Percentiles rank a stretch among this genome's conserved stretches.
Evolutionary conservation across 2,797 vertebrate species (phyloP).

Genomic region (Morus bassanus): DNA sequence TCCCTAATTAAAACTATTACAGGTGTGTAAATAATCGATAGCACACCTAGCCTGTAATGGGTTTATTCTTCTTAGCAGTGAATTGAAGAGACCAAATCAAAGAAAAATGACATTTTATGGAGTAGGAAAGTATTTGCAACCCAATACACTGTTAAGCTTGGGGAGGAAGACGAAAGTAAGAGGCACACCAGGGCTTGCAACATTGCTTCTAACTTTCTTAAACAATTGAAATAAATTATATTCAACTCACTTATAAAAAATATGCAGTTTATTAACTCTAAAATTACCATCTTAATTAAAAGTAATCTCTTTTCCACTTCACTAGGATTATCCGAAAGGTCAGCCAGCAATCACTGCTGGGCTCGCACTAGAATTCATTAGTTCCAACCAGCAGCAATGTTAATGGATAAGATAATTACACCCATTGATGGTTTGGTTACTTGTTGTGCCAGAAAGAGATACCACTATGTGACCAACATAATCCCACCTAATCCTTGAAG

Average conservation of each 20-base stretch:
- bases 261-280: not conserved
- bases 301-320: constrained; percentile 22
- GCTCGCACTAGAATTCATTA: constrained; percentile 41
- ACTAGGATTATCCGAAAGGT: constrained; percentile 21
- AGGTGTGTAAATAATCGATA: not conserved
- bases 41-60: not conserved
- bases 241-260: not conserved
- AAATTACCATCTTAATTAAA: constrained; percentile 2
- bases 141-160: not conserved
- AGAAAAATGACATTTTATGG: not conserved
- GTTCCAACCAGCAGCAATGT: constrained; percentile 24
- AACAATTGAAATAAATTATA: not conserved
- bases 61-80: not conserved
- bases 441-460: constrained; percentile 21
- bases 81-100: not conserved
- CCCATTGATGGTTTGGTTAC: constrained; percentile 3
- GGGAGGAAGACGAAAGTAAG: not conserved
- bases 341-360: constrained; percentile 32
- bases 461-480: constrained; percentile 3
- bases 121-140: not conserved
- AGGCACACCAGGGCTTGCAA: not conserved
- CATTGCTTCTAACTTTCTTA: not conserved
- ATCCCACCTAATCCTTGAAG: constrained; percentile 39
- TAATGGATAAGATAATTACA: constrained; percentile 45
- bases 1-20: not conserved